Percentiles rank a stretch among this genome's conserved stretches.
Conservation (phyloP, 2,113 vertebrate species). For the Tachysurus fulvidraco region DNA sequence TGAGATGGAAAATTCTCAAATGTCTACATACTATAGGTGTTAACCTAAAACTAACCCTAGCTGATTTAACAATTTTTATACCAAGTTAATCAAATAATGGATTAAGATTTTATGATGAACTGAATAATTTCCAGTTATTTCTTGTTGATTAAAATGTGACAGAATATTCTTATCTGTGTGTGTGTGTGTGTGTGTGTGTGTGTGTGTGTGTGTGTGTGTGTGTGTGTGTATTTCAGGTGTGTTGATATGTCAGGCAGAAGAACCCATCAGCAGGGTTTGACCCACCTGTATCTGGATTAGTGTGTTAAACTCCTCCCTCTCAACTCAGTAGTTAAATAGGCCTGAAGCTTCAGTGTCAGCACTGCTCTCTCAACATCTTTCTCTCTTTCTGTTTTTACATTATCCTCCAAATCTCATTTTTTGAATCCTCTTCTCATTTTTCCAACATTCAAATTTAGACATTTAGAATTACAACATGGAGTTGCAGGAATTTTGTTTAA, state of each 20-base stretch:
- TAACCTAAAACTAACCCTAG: not conserved
- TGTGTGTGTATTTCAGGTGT: not conserved
- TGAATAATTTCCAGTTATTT: not conserved
- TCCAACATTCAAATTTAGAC: too few species aligned
- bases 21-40: not conserved
- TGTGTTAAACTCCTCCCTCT: conserved; percentile 50
- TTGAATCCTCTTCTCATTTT: not conserved
- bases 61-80: not conserved
- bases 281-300: conserved; percentile 61
- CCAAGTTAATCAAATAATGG: not conserved
- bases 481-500: conserved; percentile 57
- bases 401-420: not conserved
- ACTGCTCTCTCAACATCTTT: not conserved
- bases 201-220: not conserved
- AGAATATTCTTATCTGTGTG: not conserved
- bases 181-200: not conserved
- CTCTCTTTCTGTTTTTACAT: not conserved
- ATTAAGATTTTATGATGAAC: not conserved
- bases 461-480: conserved; percentile 51
- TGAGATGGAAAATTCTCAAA: not conserved
- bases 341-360: conserved; percentile 33
- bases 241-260: conserved; percentile 45
- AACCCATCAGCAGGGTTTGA: conserved; percentile 44
- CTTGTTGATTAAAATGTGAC: not conserved
- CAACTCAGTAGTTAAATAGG: conserved; percentile 55